Percentiles rank a stretch among this genome's conserved stretches.
Evolutionary conservation across 2,797 vertebrate species (phyloP).

Genomic region (Pangasius larnaudii): DNA sequence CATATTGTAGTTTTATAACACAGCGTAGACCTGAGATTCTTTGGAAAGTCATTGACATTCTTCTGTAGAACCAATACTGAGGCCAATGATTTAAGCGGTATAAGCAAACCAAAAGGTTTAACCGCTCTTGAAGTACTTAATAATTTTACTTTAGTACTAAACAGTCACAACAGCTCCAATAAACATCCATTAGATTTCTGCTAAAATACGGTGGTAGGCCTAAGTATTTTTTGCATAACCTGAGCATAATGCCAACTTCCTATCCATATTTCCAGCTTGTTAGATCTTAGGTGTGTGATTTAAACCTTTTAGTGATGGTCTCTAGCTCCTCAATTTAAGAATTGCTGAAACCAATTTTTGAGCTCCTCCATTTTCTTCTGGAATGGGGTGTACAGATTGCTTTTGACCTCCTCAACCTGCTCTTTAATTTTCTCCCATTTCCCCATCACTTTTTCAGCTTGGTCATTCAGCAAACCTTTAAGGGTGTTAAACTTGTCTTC

Average conservation of each 20-base stretch:
- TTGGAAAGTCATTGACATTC: background rate
- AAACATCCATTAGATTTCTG: background rate
- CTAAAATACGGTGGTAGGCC: background rate
- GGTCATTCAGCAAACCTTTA: constrained; percentile 8
- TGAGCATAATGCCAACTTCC: background rate
- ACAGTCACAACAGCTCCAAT: background rate
- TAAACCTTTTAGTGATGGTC: constrained; percentile 1
- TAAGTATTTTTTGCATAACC: background rate
- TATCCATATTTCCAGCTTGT: background rate
- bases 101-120: background rate
- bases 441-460: background rate
- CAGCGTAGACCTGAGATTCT: background rate
- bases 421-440: constrained; percentile 7
- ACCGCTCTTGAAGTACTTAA: background rate
- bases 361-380: background rate
- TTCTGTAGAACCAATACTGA: background rate
- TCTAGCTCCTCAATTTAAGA: constrained; percentile 61
- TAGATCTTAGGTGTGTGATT: constrained; percentile 4
- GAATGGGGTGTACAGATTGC: background rate
- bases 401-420: background rate
- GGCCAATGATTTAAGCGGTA: background rate
- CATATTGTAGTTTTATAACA: background rate
- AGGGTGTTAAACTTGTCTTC: constrained; percentile 1
- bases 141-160: background rate
- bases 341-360: constrained; percentile 71